Conservation (phyloP, 2,113 vertebrate genomes). For the Festucalex cinctus region DNA sequence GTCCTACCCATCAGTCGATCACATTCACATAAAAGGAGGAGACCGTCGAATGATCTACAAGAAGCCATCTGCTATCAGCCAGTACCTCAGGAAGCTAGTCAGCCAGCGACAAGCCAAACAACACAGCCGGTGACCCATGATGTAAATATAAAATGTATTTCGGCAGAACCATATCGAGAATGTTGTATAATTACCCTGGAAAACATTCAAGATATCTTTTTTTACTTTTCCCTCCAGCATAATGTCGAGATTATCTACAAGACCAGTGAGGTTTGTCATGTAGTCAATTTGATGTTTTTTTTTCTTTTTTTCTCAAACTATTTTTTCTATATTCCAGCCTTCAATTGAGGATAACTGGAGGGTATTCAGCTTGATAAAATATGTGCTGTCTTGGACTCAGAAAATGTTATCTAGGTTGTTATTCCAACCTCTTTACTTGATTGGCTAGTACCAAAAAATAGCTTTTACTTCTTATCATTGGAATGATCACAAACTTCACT, state of each 20-base stretch:
- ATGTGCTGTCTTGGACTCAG: conserved; percentile 51
- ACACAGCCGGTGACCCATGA: conserved; percentile 61
- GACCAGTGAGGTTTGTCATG: conserved; percentile 39
- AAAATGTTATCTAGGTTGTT: conserved; percentile 48
- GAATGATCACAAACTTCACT: conserved; percentile 42
- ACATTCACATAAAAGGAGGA: conserved; percentile 68
- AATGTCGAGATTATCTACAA: conserved; percentile 28
- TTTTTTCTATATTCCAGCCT: conserved; percentile 27
- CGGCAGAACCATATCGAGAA: conserved; percentile 17
- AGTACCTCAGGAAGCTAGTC: conserved; percentile 74
- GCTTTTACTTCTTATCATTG: conserved; percentile 44
- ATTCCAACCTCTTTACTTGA: conserved; percentile 46
- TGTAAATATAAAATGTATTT: conserved; percentile 14
- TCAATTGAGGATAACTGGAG: conserved; percentile 51
- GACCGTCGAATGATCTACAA: conserved; percentile 78
- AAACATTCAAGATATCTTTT: conserved; percentile 31
- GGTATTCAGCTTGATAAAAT: conserved; percentile 40
- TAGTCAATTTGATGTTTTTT: conserved; percentile 24
- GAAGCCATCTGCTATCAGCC: conserved; percentile 70
- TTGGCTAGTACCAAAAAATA: conserved; percentile 44
- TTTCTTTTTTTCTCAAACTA: not conserved
- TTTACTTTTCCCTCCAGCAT: conserved; percentile 29
- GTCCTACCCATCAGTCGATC: conserved; percentile 72
- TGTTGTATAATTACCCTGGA: conserved; percentile 41
- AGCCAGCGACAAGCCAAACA: conserved; percentile 68